These are phyloP conservation scores for Formica aserva DNA, from an alignment of 2,888 invertebrate species.

Conservation along the genomic window DNA sequence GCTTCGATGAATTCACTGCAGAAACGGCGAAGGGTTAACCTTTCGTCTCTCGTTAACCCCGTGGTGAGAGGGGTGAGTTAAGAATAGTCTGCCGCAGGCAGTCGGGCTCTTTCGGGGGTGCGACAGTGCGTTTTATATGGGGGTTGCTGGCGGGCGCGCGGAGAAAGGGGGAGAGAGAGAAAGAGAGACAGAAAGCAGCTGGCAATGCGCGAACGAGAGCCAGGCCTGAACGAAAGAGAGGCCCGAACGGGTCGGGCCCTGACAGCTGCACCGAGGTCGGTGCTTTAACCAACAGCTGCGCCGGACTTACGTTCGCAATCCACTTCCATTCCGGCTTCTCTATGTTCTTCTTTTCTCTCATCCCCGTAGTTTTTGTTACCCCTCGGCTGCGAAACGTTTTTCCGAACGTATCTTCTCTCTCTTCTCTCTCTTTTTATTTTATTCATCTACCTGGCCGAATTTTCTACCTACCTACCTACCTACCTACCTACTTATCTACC, in stretches of 20 bases:
- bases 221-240: slow-evolving; percentile 40
- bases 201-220: slow-evolving; percentile 75
- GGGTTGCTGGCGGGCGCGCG: slow-evolving; percentile 71
- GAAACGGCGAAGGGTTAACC: slow-evolving; percentile 52
- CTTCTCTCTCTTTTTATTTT: background rate
- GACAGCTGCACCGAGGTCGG: slow-evolving; percentile 82
- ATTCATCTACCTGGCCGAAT: slow-evolving; percentile 6
- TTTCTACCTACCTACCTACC: background rate
- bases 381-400: slow-evolving; percentile 1
- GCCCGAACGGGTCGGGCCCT: slow-evolving; percentile 73
- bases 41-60: slow-evolving; percentile 49
- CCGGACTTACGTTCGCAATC: slow-evolving; percentile 71
- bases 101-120: slow-evolving; percentile 75
- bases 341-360: slow-evolving; percentile 13
- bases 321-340: slow-evolving; percentile 65
- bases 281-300: slow-evolving; percentile 85
- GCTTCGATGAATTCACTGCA: slow-evolving; percentile 73
- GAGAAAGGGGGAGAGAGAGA: slow-evolving; percentile 41
- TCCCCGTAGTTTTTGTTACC: slow-evolving; percentile 47
- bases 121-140: slow-evolving; percentile 62
- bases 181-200: slow-evolving; percentile 78
- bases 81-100: slow-evolving; percentile 52
- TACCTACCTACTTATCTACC: background rate
- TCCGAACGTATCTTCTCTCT: slow-evolving; percentile 12
- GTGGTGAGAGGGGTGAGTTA: slow-evolving; percentile 29